Evolutionary conservation across 2,888 invertebrate species (phyloP).

Genomic region (Physocephala rufipes): DNA sequence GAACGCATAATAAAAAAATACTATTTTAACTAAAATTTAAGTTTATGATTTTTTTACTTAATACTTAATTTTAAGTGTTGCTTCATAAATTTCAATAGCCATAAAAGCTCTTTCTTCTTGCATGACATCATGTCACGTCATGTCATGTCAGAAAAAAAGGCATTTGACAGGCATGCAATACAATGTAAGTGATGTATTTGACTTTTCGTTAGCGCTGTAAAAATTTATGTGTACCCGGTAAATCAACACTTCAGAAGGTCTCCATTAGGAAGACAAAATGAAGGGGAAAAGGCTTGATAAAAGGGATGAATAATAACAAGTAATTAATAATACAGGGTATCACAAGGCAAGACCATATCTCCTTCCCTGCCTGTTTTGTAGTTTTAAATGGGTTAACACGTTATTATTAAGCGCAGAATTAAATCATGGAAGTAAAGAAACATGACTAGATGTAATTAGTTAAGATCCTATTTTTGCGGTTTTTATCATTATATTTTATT

Average conservation of each 20-base stretch:
- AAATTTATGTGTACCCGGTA: background rate
- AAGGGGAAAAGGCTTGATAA: background rate
- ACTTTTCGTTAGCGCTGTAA: background rate
- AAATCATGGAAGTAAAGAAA: background rate
- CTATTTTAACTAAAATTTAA: too few species aligned
- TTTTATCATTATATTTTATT: background rate
- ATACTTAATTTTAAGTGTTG: too few species aligned
- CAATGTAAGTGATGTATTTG: background rate
- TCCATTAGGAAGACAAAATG: too few species aligned
- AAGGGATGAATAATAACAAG: background rate
- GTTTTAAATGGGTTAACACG: background rate
- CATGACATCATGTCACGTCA: conserved; percentile 1
- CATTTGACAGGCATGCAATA: background rate
- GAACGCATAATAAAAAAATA: too few species aligned
- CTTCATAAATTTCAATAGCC: too few species aligned
- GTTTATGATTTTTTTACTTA: too few species aligned
- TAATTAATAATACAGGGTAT: background rate
- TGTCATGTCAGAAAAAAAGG: background rate
- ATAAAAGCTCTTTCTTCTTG: background rate
- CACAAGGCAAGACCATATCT: background rate
- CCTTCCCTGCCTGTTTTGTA: background rate
- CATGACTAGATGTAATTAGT: background rate
- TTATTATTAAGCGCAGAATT: too few species aligned
- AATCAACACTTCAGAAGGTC: background rate
- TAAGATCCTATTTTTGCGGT: background rate